Conservation (phyloP, 2,797 vertebrate species). For the Tokudaia tokunoshimensis region DNA sequence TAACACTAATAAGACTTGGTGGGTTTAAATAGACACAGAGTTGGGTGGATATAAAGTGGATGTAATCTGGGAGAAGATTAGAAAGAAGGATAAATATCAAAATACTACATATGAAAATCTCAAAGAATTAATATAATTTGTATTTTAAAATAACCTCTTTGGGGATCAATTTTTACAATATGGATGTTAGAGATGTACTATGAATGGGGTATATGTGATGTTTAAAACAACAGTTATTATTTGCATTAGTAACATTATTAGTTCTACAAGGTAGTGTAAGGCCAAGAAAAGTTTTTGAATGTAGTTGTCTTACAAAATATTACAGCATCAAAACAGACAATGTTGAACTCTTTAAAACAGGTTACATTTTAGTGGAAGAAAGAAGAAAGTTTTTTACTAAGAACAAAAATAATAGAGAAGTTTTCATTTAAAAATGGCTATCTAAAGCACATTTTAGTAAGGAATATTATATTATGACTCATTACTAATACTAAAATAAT, state of each 20-base stretch:
- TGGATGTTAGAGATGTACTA: neutral
- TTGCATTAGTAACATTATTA: neutral
- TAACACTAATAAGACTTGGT: neutral
- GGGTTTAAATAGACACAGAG: neutral
- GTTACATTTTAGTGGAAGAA: neutral
- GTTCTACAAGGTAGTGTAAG: neutral
- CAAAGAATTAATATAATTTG: neutral
- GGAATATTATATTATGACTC: neutral
- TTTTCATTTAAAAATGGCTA: neutral
- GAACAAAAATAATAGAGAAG: neutral
- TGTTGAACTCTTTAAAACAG: neutral
- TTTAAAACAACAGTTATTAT: neutral
- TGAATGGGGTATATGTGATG: neutral
- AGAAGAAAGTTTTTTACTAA: neutral
- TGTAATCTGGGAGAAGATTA: neutral
- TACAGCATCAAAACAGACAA: neutral
- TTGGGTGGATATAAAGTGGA: neutral
- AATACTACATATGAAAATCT: neutral
- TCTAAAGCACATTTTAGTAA: neutral
- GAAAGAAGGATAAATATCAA: neutral
- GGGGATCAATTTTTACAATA: neutral
- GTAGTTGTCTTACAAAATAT: neutral
- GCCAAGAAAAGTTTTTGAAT: neutral
- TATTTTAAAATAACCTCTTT: neutral
- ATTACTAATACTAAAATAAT: neutral